Evolutionary conservation across 2,888 invertebrate species (phyloP), one percentile per base, ranked within the genome.

Genomic region (Onthophagus sagittarius): DNA sequence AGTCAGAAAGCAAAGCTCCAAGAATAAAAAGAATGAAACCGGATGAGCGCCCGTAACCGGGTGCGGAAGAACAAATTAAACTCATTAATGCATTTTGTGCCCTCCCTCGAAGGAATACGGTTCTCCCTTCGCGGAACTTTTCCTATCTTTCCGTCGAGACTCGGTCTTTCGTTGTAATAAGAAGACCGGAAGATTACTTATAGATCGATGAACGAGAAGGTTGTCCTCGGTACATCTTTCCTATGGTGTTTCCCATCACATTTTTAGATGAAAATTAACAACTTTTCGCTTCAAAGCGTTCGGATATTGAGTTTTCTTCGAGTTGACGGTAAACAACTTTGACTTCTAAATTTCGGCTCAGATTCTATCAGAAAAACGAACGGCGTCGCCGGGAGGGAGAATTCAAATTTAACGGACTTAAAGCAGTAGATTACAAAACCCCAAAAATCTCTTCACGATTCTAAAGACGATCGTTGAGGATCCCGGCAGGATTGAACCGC

Each of bases 141-240:
- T 67, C 67, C 31, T 32, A 67, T 67, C 67, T 67, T 5, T 32
- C 32, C 14, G 14, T 15, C 14, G 15, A 23, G 67, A 53, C 39
- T 53, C 39, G 39, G 39, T 53, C 39, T 11, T 53, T 4, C 39
- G 39, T 53, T 53, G 39, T 53, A 53, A 53, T 67, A 67, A 67
- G 67, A 67, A 67, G 67, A 15, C 23, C 67, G 23, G 78, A 80
- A 81, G 81, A 81, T 82, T 82, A 80, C 80, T 81, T 80, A 80
- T 79, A 80, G 82, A 82, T 82, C 82, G 82, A 82, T 82, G 81
- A 78, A 23, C 23, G 77, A 78, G 77, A 79, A 23, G 3, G 23
- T 23, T 73, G 63, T 72, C 76, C 75, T 74, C 75, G 39, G 23
- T 33, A 53, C 1, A 11, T 11, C 11, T 53, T 7, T 53, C 39